A percentile compares a stretch with the other conserved stretches of the same genome.
phyloP scores from a whole-genome alignment of 2,113 vertebrate genomes.

The Gymnarchus niloticus region DNA sequence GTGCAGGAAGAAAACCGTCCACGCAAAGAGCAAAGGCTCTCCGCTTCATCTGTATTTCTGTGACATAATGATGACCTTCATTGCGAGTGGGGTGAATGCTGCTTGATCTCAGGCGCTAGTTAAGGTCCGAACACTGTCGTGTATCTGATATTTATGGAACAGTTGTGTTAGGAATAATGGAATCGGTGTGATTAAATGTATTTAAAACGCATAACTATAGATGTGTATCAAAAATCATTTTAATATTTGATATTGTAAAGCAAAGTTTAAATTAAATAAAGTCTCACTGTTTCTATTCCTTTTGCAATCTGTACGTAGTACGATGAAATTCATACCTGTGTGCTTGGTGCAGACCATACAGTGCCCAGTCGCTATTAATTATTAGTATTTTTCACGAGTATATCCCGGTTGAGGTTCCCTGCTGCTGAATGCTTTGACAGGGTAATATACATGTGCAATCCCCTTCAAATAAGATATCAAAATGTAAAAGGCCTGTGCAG shows the following conservation, averaged over 20 bases:
- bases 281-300: neutral
- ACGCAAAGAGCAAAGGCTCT: neutral
- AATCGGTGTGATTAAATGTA: neutral
- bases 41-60: neutral
- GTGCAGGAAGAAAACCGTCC: neutral
- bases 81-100: neutral
- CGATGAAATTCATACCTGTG: neutral
- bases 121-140: neutral
- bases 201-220: neutral
- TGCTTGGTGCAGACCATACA: neutral
- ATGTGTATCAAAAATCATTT: neutral
- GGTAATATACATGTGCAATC: neutral
- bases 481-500: neutral
- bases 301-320: neutral
- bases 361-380: neutral
- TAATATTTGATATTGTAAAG: neutral
- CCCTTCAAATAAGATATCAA: neutral
- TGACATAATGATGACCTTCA: conserved; percentile 1
- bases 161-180: neutral
- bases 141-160: neutral
- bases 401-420: neutral
- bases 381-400: neutral
- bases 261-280: neutral
- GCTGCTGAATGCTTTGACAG: neutral
- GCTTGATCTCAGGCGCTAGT: neutral